Percentiles rank a stretch among this genome's conserved stretches.
Conservation (phyloP, 1,140 invertebrate genomes). For the Heliconius himera region DNA sequence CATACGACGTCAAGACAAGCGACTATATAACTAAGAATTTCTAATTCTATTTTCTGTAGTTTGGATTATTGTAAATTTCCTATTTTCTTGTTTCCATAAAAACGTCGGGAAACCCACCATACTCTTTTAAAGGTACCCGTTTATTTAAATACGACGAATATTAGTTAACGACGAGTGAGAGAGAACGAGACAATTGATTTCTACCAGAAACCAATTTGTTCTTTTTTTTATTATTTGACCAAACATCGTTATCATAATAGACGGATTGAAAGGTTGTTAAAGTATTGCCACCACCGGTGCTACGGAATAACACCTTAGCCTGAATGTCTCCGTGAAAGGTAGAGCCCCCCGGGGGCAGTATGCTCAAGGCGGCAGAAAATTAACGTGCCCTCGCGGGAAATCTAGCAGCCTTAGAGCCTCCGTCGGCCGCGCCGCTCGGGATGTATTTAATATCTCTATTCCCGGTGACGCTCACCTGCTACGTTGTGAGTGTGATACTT, state of each 20-base stretch:
- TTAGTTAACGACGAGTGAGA: too few species aligned
- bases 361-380: conserved; percentile 88
- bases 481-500: conserved; percentile 19
- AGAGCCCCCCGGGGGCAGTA: conserved; percentile 83
- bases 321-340: conserved; percentile 80
- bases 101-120: too few species aligned
- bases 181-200: too few species aligned
- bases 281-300: conserved; percentile 16
- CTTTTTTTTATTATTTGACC: neutral
- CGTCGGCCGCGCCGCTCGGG: conserved; percentile 70
- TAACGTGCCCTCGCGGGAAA: conserved; percentile 85
- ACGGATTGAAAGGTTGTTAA: conserved; percentile 12
- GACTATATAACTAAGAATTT: neutral
- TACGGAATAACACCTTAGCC: conserved; percentile 79
- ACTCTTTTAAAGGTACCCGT: too few species aligned
- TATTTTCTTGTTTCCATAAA: too few species aligned
- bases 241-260: neutral
- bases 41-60: neutral
- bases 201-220: too few species aligned
- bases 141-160: too few species aligned
- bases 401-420: conserved; percentile 80
- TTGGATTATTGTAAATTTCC: too few species aligned
- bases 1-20: neutral
- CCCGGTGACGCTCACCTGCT: conserved; percentile 37
- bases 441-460: conserved; percentile 49